Evolutionary conservation across 1,140 invertebrate genomes (phyloP).

Genomic region (Magallana angulata): DNA sequence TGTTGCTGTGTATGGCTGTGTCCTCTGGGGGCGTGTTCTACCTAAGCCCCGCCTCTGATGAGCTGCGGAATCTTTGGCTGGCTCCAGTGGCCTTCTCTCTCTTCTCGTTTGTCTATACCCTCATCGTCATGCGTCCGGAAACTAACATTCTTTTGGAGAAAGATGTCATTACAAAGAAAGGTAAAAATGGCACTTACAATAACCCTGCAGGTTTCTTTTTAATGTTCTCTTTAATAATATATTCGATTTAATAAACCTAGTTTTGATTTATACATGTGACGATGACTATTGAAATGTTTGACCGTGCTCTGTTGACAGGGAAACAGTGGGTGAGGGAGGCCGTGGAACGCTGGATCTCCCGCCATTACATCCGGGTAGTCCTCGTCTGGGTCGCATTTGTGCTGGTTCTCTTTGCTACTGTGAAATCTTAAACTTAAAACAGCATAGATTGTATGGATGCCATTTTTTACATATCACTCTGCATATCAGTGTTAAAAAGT

Average conservation of each 20-base stretch:
- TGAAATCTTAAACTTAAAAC: neutral
- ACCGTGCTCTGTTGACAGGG: neutral
- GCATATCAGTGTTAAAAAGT: no score
- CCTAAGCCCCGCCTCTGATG: neutral
- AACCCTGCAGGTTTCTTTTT: no score
- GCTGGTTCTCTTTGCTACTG: neutral
- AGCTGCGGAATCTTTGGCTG: neutral
- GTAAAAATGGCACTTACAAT: neutral
- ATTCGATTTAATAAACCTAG: neutral
- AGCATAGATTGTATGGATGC: no score
- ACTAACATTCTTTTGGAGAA: neutral
- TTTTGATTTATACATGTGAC: no score
- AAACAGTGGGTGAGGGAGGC: neutral
- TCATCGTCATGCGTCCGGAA: neutral
- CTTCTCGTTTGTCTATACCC: neutral
- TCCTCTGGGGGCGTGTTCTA: neutral
- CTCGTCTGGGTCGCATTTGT: neutral
- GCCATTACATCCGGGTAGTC: neutral
- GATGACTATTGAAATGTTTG: no score
- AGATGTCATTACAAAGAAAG: slow-evolving; percentile 1
- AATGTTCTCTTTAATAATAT: neutral
- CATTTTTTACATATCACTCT: no score
- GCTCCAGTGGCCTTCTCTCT: neutral
- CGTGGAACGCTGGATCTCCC: neutral
- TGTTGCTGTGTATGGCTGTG: neutral